A percentile compares a stretch with the other conserved stretches of the same genome.
phyloP scores from a whole-genome alignment of 1,140 invertebrate genomes.

The Neodiprion lecontei region DNA sequence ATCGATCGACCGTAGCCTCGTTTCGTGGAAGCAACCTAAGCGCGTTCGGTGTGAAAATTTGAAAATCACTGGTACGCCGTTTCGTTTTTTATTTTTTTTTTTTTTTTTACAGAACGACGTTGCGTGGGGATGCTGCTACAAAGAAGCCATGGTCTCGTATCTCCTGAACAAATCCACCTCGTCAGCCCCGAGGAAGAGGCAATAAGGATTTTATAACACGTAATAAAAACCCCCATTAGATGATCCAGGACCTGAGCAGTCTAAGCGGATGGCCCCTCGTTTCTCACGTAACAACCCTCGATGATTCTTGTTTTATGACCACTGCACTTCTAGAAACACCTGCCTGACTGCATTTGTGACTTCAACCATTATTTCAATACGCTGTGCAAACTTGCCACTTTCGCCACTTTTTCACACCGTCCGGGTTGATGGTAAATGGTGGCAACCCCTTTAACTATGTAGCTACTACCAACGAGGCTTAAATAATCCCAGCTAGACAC shows the following conservation, averaged over 20 bases:
- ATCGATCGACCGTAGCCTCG: no score
- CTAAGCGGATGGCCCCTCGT: neutral
- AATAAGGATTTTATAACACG: conserved; percentile 5
- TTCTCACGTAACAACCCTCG: conserved; percentile 6
- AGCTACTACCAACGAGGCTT: neutral
- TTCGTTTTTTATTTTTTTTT: no score
- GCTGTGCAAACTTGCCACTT: neutral
- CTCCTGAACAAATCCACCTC: neutral
- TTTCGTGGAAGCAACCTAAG: no score
- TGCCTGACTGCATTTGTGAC: neutral
- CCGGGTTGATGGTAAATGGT: no score
- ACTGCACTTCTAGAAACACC: neutral
- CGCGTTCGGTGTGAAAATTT: no score
- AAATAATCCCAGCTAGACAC: no score
- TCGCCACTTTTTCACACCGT: neutral
- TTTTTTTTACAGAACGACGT: no score
- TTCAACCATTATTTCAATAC: neutral
- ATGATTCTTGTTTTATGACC: conserved; percentile 1
- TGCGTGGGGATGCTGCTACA: neutral
- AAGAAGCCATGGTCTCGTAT: neutral
- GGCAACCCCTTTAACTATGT: neutral
- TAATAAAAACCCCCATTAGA: conserved; percentile 5
- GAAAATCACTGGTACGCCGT: no score
- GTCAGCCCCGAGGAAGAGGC: neutral
- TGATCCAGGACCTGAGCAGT: neutral